These are phyloP conservation scores for Jaculus jaculus DNA, from an alignment of 2,113 vertebrate species.

Conservation along the genomic window DNA sequence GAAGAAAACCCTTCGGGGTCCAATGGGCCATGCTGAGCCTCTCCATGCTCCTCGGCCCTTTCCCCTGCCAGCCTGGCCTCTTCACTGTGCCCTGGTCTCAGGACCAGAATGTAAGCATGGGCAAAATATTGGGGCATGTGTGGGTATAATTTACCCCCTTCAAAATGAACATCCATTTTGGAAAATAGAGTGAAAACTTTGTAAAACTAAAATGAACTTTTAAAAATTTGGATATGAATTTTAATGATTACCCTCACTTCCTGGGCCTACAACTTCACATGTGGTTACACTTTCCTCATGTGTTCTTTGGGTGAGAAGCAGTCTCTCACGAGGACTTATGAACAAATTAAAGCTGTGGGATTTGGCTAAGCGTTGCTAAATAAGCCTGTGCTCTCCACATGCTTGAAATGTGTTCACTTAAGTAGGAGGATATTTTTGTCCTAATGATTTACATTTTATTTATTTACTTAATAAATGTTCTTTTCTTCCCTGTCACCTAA, in stretches of 20 bases:
- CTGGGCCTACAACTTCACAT: background rate
- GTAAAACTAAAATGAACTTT: slow-evolving; percentile 20
- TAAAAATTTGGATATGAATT: slow-evolving; percentile 40
- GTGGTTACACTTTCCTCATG: slow-evolving; percentile 17
- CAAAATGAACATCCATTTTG: background rate
- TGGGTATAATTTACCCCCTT: background rate
- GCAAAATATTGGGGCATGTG: background rate
- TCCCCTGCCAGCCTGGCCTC: background rate
- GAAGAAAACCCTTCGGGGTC: background rate
- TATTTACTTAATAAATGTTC: background rate
- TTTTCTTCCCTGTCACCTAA: background rate
- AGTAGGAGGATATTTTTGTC: background rate
- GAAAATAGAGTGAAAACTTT: background rate
- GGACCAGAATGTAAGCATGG: background rate
- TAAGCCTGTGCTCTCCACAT: background rate
- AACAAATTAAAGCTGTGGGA: background rate
- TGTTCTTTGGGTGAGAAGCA: background rate
- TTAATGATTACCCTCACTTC: slow-evolving; percentile 6
- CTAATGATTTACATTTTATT: slow-evolving; percentile 4
- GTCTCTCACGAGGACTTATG: background rate
- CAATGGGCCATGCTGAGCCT: fast-evolving
- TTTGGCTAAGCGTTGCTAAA: background rate
- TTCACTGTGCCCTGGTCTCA: background rate
- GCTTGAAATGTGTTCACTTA: background rate
- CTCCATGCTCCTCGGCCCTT: background rate